phyloP scores from a whole-genome alignment of 2,888 invertebrate genomes.

The Idaea dimidiata region DNA sequence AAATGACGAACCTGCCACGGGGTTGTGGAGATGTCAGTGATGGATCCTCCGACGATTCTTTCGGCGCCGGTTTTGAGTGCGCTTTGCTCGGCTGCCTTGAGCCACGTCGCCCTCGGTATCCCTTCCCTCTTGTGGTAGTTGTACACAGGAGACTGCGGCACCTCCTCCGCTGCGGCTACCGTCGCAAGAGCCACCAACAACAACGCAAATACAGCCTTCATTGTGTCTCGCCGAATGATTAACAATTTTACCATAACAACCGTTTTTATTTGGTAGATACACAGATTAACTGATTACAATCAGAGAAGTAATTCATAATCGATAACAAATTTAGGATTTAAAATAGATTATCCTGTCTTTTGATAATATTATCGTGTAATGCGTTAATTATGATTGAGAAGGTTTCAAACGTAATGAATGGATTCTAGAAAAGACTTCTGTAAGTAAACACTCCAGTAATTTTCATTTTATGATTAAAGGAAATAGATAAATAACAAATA shows the following conservation, averaged over 20 bases:
- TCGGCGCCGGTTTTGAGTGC: slow-evolving; percentile 11
- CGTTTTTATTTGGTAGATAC: neutral
- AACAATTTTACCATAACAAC: neutral
- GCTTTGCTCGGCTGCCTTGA: slow-evolving; percentile 41
- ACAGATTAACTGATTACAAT: neutral
- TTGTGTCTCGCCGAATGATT: slow-evolving; percentile 15
- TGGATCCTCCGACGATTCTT: slow-evolving; percentile 50
- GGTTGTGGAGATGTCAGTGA: slow-evolving; percentile 38
- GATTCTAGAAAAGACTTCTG: no score
- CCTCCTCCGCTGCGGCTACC: slow-evolving; percentile 31
- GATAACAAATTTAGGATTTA: no score
- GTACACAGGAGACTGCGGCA: slow-evolving; percentile 30
- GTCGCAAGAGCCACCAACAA: slow-evolving; percentile 36
- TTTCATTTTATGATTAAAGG: no score
- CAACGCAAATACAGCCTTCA: slow-evolving; percentile 33
- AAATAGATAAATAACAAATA: no score
- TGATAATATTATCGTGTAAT: neutral
- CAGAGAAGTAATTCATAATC: no score
- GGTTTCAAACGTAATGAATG: no score
- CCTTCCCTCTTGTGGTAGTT: slow-evolving; percentile 50
- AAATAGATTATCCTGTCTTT: neutral
- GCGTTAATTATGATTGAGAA: neutral
- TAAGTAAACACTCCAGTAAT: no score
- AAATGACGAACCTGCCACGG: slow-evolving; percentile 52
- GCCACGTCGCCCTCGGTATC: slow-evolving; percentile 42